Conservation (phyloP, 2,888 invertebrate species). For the Clepsis dumicolana region DNA sequence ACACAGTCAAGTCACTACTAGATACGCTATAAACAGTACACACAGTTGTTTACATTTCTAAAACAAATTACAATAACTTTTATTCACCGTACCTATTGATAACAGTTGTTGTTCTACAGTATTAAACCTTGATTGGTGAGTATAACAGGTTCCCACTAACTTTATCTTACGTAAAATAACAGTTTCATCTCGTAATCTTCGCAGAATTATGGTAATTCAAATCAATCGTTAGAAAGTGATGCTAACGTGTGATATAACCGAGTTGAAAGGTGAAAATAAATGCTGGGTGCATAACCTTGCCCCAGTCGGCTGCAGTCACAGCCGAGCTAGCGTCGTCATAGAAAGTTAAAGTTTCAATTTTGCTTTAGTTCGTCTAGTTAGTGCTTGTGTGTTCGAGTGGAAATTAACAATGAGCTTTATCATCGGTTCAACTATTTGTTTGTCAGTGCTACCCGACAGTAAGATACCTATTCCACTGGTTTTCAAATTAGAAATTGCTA, state of each 20-base stretch:
- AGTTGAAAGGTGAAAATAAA: conserved; percentile 78
- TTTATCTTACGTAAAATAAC: conserved; percentile 37
- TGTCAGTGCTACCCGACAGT: conserved; percentile 67
- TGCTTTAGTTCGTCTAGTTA: conserved; percentile 45
- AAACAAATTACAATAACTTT: background rate
- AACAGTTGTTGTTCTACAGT: background rate
- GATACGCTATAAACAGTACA: background rate
- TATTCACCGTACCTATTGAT: background rate
- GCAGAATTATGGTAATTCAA: conserved; percentile 53
- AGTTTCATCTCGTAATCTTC: conserved; percentile 41
- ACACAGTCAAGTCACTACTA: background rate
- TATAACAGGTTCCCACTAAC: conserved; percentile 24
- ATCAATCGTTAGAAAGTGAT: conserved; percentile 69
- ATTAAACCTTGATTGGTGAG: conserved; percentile 19
- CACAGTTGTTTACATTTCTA: conserved; percentile 15
- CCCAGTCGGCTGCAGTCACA: conserved; percentile 51
- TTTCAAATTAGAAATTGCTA: conserved; percentile 18
- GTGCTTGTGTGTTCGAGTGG: conserved; percentile 45
- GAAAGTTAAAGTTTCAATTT: conserved; percentile 62
- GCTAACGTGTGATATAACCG: conserved; percentile 67
- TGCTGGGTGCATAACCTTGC: conserved; percentile 65
- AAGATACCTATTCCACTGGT: conserved; percentile 50
- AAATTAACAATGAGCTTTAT: conserved; percentile 59
- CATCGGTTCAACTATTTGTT: conserved; percentile 68
- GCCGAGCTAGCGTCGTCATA: conserved; percentile 52